Base-by-base conservation (phyloP, 2,888 invertebrate genomes). In the Frankliniella intonsa region DNA sequence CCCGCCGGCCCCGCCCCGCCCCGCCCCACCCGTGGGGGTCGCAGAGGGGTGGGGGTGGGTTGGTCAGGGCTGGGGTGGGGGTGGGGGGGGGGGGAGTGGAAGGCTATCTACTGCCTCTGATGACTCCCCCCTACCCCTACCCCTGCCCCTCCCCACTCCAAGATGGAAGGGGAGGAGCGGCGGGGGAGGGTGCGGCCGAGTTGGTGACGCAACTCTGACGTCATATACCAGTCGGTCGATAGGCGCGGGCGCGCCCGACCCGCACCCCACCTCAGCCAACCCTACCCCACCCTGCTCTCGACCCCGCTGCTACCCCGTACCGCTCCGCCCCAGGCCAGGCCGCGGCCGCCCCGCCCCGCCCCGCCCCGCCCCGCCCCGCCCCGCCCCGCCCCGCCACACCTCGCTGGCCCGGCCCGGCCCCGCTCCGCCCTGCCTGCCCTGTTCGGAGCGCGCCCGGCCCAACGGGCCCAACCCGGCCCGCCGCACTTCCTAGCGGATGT, bases 151-250 rank as follows among this genome's bases (percentile, higher is more conserved):
- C 38, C 38, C 38, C 38, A 38, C 38, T 11, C 69, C 69, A 12
- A 25, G 69, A 25, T 76, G 69, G 25, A 25, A n/a, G 25, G 69
- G 69, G 22, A 25, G 69, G 25, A 22, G 69, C 22, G 22, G 69
- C 22, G 69, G 69, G 69, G 69, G 0, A 22, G 69, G 69, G 69
- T 9, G 69, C 25, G 22, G 22, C 25, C 69, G 22, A n/a, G 22
- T 76, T 25, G 69, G 69, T 76, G 69, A 76, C 69, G 69, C 69
- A 76, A 25, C 69, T 22, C 69, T 76, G 69, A 76, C 69, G 69
- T 76, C 69, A 76, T 76, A 76, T 9, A 76, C 25, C 25, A n/a
- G 69, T 8, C 69, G 69, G 69, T 76, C 69, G 69, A 76, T 76
- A 76, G 22, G 69, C 69, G 11, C 17, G 14, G 19, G 9, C 65